Conservation (phyloP, 2,113 vertebrate species). For the Zapus hudsonius region DNA sequence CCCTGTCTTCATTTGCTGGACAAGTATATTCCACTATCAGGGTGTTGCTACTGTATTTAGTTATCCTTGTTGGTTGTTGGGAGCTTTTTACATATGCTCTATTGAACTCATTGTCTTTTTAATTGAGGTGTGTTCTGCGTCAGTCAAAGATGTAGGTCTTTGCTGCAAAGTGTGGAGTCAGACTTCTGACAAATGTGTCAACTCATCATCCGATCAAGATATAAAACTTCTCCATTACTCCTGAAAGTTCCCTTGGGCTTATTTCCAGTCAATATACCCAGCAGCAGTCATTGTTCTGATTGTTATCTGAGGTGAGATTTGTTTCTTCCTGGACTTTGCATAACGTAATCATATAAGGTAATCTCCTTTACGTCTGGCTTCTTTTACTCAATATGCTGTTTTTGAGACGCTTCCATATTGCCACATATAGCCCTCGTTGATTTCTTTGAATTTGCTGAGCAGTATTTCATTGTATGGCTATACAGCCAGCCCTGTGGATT, state of each 20-base stretch:
- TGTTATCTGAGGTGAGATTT: background rate
- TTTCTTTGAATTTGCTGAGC: background rate
- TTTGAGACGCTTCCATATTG: background rate
- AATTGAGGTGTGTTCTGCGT: background rate
- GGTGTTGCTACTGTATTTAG: background rate
- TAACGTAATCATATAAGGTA: background rate
- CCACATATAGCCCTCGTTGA: rapidly evolving
- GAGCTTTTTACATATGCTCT: background rate
- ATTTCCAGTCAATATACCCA: background rate
- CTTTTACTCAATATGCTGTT: background rate
- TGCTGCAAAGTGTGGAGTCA: background rate
- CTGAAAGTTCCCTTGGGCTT: background rate
- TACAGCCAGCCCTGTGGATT: background rate
- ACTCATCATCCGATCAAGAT: background rate
- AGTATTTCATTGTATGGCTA: background rate
- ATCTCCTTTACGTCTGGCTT: background rate
- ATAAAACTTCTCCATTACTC: background rate
- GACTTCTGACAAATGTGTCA: background rate
- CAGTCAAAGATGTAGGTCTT: background rate
- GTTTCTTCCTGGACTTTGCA: background rate
- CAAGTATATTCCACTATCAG: background rate
- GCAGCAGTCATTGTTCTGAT: background rate
- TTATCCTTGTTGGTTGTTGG: background rate
- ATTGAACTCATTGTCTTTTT: background rate
- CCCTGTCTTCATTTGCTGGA: background rate